These are phyloP conservation scores for Phainopepla nitens DNA, from an alignment of 2,113 vertebrate genomes.

Conservation along the genomic window DNA sequence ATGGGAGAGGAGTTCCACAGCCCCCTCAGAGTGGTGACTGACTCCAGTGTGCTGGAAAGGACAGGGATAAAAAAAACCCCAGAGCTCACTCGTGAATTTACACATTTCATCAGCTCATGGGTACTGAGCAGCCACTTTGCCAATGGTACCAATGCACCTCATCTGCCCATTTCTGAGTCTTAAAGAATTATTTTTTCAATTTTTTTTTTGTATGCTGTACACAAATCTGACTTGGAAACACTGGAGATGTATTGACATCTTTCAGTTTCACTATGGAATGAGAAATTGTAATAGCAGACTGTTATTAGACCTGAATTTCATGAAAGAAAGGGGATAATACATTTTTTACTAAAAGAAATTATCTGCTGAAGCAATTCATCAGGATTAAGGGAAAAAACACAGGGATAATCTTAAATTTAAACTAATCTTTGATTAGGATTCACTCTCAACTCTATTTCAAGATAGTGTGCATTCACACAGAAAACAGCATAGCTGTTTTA, in stretches of 20 bases:
- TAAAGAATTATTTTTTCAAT: neutral
- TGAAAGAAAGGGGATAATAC: neutral
- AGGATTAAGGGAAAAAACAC: slow-evolving; percentile 25
- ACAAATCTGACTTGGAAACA: slow-evolving; percentile 10
- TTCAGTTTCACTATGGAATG: neutral
- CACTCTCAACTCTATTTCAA: neutral
- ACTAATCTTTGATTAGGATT: slow-evolving; percentile 6
- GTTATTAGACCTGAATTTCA: neutral
- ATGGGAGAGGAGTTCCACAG: neutral
- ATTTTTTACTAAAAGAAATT: neutral
- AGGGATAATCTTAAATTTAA: slow-evolving; percentile 17
- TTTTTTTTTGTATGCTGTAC: neutral
- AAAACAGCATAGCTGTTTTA: neutral
- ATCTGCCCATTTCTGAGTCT: neutral
- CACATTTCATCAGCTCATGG: neutral
- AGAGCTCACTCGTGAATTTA: neutral
- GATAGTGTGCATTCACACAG: neutral
- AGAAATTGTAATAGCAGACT: neutral
- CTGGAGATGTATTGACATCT: neutral
- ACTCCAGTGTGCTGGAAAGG: neutral
- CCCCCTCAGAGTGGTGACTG: neutral
- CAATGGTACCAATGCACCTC: neutral
- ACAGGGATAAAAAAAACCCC: neutral
- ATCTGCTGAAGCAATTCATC: slow-evolving; percentile 17
- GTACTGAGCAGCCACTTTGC: neutral